phyloP scores from a whole-genome alignment of 2,888 invertebrate species.

The Monoplex corrugatus region DNA sequence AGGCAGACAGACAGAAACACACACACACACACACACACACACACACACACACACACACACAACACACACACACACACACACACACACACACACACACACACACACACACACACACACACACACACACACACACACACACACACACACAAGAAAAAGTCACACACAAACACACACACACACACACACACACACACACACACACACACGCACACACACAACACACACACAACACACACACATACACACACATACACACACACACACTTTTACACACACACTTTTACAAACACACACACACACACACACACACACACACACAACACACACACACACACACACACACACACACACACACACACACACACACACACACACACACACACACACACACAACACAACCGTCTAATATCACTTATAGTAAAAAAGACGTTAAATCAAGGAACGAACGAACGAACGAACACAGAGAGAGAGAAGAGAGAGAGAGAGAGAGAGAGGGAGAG shows the following conservation, averaged over 20 bases:
- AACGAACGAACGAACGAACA: too few species aligned
- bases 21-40: background rate
- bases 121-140: background rate
- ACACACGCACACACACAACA: constrained; percentile 23
- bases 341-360: too few species aligned
- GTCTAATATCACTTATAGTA: too few species aligned
- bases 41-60: background rate
- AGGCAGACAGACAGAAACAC: too few species aligned
- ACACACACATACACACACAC: constrained; percentile 9
- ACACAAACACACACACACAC: constrained; percentile 15
- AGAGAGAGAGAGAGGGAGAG: background rate
- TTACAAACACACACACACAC: background rate
- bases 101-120: background rate
- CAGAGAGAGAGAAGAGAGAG: too few species aligned
- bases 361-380: too few species aligned
- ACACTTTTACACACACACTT: background rate
- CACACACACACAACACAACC: too few species aligned
- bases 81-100: background rate
- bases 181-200: constrained; percentile 22
- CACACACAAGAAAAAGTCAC: constrained; percentile 17
- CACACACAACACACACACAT: background rate
- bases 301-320: background rate
- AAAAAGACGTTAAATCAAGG: too few species aligned
- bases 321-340: background rate
- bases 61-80: background rate